phyloP scores from a whole-genome alignment of 2,888 invertebrate genomes.

The Myopa testacea region DNA sequence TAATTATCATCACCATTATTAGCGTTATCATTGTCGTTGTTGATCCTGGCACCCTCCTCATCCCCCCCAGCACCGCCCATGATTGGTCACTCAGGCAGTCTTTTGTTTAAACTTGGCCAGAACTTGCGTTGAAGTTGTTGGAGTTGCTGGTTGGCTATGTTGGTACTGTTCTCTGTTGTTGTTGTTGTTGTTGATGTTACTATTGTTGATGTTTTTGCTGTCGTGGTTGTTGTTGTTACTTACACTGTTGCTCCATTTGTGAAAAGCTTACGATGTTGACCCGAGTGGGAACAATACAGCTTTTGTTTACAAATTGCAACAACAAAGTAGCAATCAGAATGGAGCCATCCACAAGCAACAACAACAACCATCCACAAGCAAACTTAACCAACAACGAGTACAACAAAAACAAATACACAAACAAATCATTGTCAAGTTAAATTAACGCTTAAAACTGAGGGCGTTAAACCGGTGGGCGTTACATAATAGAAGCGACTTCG shows the following conservation, averaged over 20 bases:
- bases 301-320: slow-evolving; percentile 34
- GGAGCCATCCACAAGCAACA: not conserved
- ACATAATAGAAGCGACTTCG: not conserved
- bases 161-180: not conserved
- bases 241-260: slow-evolving; percentile 20
- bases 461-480: slow-evolving; percentile 4
- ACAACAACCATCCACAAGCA: slow-evolving; percentile 9
- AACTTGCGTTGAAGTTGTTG: slow-evolving; percentile 16
- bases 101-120: slow-evolving; percentile 33
- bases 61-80: not conserved
- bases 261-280: slow-evolving; percentile 31
- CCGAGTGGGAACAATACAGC: slow-evolving; percentile 32
- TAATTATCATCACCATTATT: slow-evolving; percentile 1
- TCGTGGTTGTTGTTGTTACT: not conserved
- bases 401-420: slow-evolving; percentile 13
- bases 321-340: slow-evolving; percentile 20
- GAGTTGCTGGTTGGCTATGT: not conserved
- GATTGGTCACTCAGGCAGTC: not conserved
- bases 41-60: not conserved
- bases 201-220: slow-evolving; percentile 12
- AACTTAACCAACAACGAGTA: slow-evolving; percentile 6
- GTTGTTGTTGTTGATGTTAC: not conserved
- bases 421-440: slow-evolving; percentile 29
- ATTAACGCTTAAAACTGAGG: slow-evolving; percentile 25
- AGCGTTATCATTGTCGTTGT: not conserved